phyloP scores from a whole-genome alignment of 2,113 vertebrate species.

The Hemicordylus capensis region DNA sequence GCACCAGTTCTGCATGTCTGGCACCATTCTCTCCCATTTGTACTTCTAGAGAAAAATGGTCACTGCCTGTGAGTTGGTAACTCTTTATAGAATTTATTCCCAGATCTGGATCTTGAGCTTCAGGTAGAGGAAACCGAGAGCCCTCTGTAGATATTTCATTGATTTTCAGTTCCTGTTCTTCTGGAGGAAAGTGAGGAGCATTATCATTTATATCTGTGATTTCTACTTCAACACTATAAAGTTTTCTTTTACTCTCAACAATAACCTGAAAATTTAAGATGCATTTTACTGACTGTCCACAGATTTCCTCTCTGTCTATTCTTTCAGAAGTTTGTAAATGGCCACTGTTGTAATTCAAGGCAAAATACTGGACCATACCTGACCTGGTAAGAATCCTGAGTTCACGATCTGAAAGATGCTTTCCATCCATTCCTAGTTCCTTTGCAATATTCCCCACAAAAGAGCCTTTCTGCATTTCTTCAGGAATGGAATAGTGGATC shows the following conservation, averaged over 20 bases:
- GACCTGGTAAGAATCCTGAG: conserved; percentile 46
- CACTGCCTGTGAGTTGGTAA: conserved; percentile 71
- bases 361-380: conserved; percentile 58
- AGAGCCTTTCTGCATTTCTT: conserved; percentile 57
- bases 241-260: conserved; percentile 33
- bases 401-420: conserved; percentile 39
- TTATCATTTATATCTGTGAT: conserved; percentile 81
- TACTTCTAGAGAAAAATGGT: conserved; percentile 74
- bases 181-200: conserved; percentile 76
- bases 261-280: conserved; percentile 11
- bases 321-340: conserved; percentile 65
- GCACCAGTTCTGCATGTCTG: conserved; percentile 72
- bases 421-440: conserved; percentile 50
- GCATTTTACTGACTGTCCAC: conserved; percentile 31
- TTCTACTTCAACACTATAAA: conserved; percentile 72
- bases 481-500: conserved; percentile 51
- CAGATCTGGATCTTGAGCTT: conserved; percentile 73
- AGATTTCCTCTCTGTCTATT: conserved; percentile 41
- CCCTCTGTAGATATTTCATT: conserved; percentile 67
- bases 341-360: conserved; percentile 64
- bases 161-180: conserved; percentile 71
- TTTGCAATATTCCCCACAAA: conserved; percentile 57
- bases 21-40: conserved; percentile 68
- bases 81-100: conserved; percentile 70
- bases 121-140: conserved; percentile 69